A percentile compares a stretch with the other conserved stretches of the same genome.
phyloP scores from a whole-genome alignment of 2,113 vertebrate species.

The Piaya cayana region DNA sequence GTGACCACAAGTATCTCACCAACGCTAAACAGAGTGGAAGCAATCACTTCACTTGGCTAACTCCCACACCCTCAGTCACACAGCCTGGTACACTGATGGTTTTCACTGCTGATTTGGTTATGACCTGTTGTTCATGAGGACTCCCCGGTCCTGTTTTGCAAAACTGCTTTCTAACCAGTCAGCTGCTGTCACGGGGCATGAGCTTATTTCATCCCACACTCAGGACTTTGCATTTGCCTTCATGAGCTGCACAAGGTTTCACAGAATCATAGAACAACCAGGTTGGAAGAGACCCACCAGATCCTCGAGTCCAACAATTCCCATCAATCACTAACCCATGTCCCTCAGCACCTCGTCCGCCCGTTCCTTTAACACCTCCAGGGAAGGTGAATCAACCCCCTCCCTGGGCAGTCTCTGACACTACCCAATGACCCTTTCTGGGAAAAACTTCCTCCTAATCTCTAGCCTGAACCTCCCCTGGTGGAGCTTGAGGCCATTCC shows the following conservation, averaged over 20 bases:
- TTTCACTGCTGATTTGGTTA: neutral
- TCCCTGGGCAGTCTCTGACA: no score
- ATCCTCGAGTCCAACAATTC: no score
- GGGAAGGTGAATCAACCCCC: no score
- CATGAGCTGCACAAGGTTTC: fast-evolving
- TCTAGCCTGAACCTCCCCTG: no score
- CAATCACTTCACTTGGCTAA: neutral
- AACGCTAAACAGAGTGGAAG: neutral
- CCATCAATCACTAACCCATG: no score
- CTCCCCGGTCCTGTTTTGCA: neutral
- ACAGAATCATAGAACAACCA: no score
- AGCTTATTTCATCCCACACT: neutral
- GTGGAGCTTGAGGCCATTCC: no score
- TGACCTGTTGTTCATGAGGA: neutral
- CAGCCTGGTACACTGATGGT: fast-evolving
- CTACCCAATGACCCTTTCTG: no score
- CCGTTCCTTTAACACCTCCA: no score
- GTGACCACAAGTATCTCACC: neutral
- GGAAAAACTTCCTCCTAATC: no score
- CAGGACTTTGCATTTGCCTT: neutral
- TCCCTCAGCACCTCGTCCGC: no score
- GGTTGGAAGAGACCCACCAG: no score
- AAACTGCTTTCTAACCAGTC: neutral
- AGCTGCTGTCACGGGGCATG: fast-evolving
- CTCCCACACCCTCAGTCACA: neutral